Evolutionary conservation across 2,797 vertebrate species (phyloP).

Genomic region (Acridotheres tristis): DNA sequence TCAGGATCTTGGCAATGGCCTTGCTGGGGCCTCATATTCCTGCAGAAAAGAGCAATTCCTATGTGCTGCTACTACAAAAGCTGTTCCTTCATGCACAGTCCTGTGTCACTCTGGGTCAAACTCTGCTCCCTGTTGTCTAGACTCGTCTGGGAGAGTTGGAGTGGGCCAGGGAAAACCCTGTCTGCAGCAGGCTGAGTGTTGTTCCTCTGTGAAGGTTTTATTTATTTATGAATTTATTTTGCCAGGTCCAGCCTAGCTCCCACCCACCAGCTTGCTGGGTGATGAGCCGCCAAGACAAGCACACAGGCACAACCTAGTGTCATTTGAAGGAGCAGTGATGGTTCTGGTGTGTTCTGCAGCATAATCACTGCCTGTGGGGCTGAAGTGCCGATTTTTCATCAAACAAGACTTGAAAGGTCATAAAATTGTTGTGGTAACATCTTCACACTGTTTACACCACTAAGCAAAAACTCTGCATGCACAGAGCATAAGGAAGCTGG

Average conservation of each 20-base stretch:
- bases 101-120: background rate
- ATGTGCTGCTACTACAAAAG: background rate
- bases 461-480: accelerated
- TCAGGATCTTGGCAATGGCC: background rate
- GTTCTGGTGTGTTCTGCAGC: background rate
- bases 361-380: accelerated
- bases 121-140: background rate
- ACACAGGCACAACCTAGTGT: accelerated
- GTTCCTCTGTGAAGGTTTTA: background rate
- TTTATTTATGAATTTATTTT: background rate
- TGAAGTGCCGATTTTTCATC: background rate
- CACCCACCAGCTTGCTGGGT: background rate
- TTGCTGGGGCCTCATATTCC: background rate
- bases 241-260: background rate
- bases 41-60: background rate
- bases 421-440: background rate
- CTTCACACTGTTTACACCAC: background rate
- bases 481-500: accelerated
- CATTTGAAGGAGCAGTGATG: background rate
- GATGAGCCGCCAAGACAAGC: background rate
- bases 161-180: background rate
- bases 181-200: background rate
- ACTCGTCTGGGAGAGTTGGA: background rate
- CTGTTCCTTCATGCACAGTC: background rate
- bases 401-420: background rate